Evolutionary conservation across 1,140 invertebrate species (phyloP), one percentile per base, ranked within the genome.

Genomic region (Anoplolepis gracilipes): DNA sequence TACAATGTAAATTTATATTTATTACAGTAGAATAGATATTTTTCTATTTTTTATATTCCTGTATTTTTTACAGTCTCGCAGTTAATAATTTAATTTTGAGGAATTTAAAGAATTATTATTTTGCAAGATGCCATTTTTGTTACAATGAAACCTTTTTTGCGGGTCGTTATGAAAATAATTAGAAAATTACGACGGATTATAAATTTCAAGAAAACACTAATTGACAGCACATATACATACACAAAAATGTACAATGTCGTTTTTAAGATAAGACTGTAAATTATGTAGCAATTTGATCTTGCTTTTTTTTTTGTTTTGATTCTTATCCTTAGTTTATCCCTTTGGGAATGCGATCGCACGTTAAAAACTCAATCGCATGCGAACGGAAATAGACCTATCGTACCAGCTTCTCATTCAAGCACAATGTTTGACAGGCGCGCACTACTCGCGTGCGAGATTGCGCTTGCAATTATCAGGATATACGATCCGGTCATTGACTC

Each of bases 331-430:
- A 19, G 13, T 49, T 49, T 25, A 16, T 33, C 11, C 25, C 33
- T 42, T 57, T 70, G 49, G 30, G 57, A 70, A 13, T 64, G 8
- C 39, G 22, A 39, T 75, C 22, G 22, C 16, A 22, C 67, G 8
- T 28, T 46, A 76, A 84, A 46, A 36, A 33, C 3, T 84, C n/a
- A 72, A 69, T 72, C 70, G 55, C 55, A 49, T 61, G 82, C 72
- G 46, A 36, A 13, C 61, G 33, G 25, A 77, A 39, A 30, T 64
- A 46, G 33, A 28, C 46, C 36, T n/a, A 36, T 5, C 59, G 49
- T 67, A 78, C 11, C 46, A 53, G 73, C 11, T 53, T 62, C 55
- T 84, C 59, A 65, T 85, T 85, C 82, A 85, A 85, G 33, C 61
- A 33, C 72, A 65, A 75, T 64, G 42, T 22, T 53, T 55, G 82